These are phyloP conservation scores for Aplocera efformata DNA, from an alignment of 2,888 invertebrate species.

Conservation along the genomic window DNA sequence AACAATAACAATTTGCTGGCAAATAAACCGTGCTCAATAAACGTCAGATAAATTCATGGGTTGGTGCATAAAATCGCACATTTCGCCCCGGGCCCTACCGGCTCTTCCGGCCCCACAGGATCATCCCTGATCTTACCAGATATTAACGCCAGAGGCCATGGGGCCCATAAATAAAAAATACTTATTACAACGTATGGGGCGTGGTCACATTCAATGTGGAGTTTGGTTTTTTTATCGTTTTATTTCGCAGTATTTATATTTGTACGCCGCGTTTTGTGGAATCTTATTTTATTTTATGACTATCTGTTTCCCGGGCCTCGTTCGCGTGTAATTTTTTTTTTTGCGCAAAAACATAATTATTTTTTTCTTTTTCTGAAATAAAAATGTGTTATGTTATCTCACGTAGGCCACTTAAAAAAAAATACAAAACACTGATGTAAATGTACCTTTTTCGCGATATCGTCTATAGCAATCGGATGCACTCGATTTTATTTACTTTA, in stretches of 20 bases:
- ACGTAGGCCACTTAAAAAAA: too few species aligned
- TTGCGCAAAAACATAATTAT: too few species aligned
- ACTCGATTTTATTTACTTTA: constrained; percentile 49
- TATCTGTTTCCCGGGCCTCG: too few species aligned
- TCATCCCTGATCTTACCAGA: constrained; percentile 67
- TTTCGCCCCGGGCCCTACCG: constrained; percentile 36
- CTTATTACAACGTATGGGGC: constrained; percentile 62
- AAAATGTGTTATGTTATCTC: too few species aligned
- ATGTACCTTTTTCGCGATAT: too few species aligned
- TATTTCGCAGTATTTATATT: constrained; percentile 24
- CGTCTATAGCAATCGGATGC: constrained; percentile 38
- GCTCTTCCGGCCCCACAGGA: constrained; percentile 46
- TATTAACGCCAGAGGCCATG: constrained; percentile 73
- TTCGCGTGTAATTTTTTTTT: too few species aligned
- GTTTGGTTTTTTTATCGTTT: constrained; percentile 39
- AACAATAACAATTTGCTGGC: constrained; percentile 43
- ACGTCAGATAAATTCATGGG: constrained; percentile 51
- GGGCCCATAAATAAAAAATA: constrained; percentile 70
- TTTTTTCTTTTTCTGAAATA: too few species aligned
- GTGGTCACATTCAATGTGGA: constrained; percentile 55
- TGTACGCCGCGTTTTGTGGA: too few species aligned
- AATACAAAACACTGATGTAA: too few species aligned
- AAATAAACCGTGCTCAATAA: constrained; percentile 59
- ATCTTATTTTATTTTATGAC: too few species aligned
- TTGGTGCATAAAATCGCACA: constrained; percentile 61